Conservation (phyloP, 2,888 invertebrate species). For the Cantharis flavilabris region DNA sequence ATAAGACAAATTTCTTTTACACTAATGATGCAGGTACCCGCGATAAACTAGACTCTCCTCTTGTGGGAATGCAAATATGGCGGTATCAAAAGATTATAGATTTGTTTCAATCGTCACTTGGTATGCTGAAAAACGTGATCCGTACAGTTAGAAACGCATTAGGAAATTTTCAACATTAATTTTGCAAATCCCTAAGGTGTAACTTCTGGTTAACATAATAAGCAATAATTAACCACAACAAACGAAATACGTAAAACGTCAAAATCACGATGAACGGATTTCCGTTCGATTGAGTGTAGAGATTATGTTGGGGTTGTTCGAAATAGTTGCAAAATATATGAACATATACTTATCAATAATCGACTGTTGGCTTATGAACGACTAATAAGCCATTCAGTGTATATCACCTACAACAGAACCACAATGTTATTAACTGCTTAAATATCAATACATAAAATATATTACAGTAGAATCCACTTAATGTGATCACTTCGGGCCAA, state of each 20-base stretch:
- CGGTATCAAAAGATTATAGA: background rate
- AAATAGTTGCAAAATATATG: conserved; percentile 26
- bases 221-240: conserved; percentile 14
- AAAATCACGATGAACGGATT: conserved; percentile 10
- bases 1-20: background rate
- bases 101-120: no score
- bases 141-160: background rate
- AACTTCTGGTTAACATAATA: conserved; percentile 14
- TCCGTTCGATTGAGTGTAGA: conserved; percentile 21
- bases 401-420: background rate
- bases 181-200: background rate
- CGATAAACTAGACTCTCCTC: background rate
- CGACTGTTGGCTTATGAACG: conserved; percentile 23
- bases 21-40: background rate
- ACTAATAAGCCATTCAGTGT: background rate
- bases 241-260: conserved; percentile 17
- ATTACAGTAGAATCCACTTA: no score
- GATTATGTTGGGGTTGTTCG: conserved; percentile 8
- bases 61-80: background rate
- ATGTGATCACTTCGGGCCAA: no score
- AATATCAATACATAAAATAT: background rate
- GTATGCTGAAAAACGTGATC: background rate
- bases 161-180: background rate
- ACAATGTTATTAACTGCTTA: background rate
- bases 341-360: conserved; percentile 37